These are phyloP conservation scores for Xerus rutilus DNA, from an alignment of 2,797 vertebrate species.

Conservation along the genomic window DNA sequence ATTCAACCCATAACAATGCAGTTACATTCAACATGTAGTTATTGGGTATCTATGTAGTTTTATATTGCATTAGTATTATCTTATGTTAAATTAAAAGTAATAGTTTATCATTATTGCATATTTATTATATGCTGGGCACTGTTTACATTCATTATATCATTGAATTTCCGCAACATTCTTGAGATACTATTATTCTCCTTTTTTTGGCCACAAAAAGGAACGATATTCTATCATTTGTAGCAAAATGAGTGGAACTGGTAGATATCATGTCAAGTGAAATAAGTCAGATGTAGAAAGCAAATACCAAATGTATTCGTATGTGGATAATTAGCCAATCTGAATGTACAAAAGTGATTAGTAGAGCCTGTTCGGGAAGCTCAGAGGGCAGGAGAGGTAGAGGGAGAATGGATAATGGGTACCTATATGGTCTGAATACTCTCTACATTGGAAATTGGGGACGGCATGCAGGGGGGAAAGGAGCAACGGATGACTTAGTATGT, in stretches of 20 bases:
- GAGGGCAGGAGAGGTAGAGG: neutral
- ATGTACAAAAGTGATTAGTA: neutral
- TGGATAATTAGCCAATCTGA: neutral
- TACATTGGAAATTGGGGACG: neutral
- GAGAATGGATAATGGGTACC: too few relatives aligned
- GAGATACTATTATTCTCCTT: neutral
- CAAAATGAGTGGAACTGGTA: neutral
- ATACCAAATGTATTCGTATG: neutral
- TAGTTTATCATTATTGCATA: neutral
- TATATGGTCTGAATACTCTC: neutral
- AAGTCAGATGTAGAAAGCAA: neutral
- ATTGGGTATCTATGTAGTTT: neutral
- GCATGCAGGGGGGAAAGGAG: too few relatives aligned
- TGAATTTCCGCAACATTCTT: neutral
- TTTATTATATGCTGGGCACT: neutral
- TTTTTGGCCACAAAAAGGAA: neutral
- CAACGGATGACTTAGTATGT: neutral
- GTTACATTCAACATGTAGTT: neutral
- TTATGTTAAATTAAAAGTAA: neutral
- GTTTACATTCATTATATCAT: neutral
- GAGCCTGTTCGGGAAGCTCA: neutral
- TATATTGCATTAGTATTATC: neutral
- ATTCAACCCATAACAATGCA: neutral
- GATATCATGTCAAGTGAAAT: neutral
- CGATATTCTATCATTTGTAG: neutral